Conservation (phyloP, 2,888 invertebrate species). For the Melanophora roralis region DNA sequence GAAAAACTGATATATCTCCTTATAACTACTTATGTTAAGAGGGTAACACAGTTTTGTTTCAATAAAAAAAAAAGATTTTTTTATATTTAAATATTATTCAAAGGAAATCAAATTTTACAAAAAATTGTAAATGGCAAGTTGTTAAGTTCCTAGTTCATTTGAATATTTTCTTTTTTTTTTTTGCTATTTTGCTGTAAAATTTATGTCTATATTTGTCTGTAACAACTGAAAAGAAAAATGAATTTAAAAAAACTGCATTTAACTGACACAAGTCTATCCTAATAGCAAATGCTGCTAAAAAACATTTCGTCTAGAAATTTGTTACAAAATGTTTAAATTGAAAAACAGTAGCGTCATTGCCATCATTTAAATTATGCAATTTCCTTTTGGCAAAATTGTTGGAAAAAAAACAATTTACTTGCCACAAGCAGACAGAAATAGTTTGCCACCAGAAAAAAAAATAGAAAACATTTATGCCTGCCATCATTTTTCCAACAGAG, state of each 20-base stretch:
- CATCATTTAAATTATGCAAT: slow-evolving; percentile 60
- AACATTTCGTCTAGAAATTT: slow-evolving; percentile 20
- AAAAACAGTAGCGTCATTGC: slow-evolving; percentile 53
- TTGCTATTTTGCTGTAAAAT: background rate
- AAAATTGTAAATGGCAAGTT: background rate
- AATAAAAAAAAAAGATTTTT: too few species aligned
- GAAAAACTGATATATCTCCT: too few species aligned
- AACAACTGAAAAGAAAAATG: slow-evolving; percentile 6
- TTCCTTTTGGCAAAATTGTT: slow-evolving; percentile 55
- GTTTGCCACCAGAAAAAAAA: background rate
- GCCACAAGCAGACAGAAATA: slow-evolving; percentile 15
- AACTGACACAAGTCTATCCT: slow-evolving; percentile 43
- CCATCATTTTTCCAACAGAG: slow-evolving; percentile 14
- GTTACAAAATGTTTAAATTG: slow-evolving; percentile 45
- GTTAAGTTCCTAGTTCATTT: slow-evolving; percentile 36
- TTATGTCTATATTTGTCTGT: slow-evolving; percentile 44
- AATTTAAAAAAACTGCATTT: slow-evolving; percentile 13
- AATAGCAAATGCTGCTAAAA: background rate
- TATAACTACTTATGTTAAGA: too few species aligned
- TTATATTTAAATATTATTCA: too few species aligned
- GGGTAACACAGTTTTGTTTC: too few species aligned
- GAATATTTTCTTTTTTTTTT: slow-evolving; percentile 25
- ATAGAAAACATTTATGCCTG: background rate
- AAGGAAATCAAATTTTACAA: too few species aligned
- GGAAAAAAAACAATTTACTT: slow-evolving; percentile 15